phyloP scores from a whole-genome alignment of 2,113 vertebrate species.

The Narcine bancroftii region DNA sequence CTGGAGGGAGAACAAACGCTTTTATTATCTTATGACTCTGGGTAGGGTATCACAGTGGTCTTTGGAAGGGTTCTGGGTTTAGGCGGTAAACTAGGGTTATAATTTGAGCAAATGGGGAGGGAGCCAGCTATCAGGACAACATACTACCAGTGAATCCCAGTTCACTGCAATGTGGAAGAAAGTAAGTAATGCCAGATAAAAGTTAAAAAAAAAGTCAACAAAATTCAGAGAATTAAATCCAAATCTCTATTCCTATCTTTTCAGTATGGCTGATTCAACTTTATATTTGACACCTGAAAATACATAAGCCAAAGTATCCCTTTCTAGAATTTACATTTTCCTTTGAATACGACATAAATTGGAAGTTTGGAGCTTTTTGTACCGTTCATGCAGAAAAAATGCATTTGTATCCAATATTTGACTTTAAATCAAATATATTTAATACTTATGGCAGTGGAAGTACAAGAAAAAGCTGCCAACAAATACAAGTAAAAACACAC shows the following conservation, averaged over 20 bases:
- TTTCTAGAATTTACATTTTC: neutral
- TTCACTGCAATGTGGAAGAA: no score
- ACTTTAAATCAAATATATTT: neutral
- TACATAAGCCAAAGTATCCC: neutral
- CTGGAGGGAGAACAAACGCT: no score
- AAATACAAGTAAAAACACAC: no score
- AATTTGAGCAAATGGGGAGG: no score
- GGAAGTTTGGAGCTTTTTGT: neutral
- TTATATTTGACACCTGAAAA: neutral
- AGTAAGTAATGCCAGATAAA: neutral
- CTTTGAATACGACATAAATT: neutral
- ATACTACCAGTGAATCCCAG: no score
- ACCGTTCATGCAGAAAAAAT: neutral
- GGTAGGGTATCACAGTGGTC: no score
- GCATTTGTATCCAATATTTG: neutral
- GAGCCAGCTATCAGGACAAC: no score
- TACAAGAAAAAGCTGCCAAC: neutral
- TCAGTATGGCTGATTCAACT: neutral
- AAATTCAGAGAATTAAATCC: neutral
- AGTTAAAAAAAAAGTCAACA: neutral
- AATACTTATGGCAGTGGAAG: neutral
- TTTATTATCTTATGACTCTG: no score
- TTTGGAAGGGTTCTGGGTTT: no score
- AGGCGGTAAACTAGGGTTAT: no score
- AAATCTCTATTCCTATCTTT: neutral